Conservation (phyloP, 2,797 vertebrate species). For the Gymnothorax reevesii region DNA sequence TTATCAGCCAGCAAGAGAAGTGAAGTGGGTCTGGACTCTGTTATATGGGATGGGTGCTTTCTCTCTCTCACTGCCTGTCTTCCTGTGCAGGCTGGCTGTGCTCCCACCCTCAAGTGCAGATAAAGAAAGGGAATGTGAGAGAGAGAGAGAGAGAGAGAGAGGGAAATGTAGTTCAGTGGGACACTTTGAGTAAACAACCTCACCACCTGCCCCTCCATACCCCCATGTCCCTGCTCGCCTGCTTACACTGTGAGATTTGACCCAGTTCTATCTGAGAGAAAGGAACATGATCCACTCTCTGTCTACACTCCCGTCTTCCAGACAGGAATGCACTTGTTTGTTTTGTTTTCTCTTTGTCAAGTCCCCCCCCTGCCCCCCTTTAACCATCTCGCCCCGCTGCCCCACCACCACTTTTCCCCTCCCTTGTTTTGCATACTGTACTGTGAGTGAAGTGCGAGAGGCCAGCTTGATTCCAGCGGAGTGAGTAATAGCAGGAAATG, state of each 20-base stretch:
- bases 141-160: neutral
- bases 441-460: neutral
- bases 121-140: neutral
- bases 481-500: constrained; percentile 10
- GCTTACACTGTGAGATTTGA: constrained; percentile 40
- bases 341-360: constrained; percentile 55
- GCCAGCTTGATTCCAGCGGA: constrained; percentile 5
- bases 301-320: constrained; percentile 53
- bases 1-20: neutral
- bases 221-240: constrained; percentile 49
- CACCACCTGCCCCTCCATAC: constrained; percentile 44
- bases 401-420: neutral
- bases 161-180: constrained; percentile 9
- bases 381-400: neutral
- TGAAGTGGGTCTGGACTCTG: neutral
- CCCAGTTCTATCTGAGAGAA: constrained; percentile 4
- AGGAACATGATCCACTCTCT: constrained; percentile 57
- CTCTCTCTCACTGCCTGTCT: neutral
- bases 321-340: constrained; percentile 47
- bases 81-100: neutral
- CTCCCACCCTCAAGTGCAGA: neutral
- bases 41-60: neutral
- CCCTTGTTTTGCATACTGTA: constrained; percentile 4
- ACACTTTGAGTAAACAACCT: constrained; percentile 26
- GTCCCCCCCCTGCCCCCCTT: constrained; percentile 75